Evolutionary conservation across 2,113 vertebrate genomes (phyloP), one percentile per base, ranked within the genome.

Genomic region (Burhinus bistriatus): DNA sequence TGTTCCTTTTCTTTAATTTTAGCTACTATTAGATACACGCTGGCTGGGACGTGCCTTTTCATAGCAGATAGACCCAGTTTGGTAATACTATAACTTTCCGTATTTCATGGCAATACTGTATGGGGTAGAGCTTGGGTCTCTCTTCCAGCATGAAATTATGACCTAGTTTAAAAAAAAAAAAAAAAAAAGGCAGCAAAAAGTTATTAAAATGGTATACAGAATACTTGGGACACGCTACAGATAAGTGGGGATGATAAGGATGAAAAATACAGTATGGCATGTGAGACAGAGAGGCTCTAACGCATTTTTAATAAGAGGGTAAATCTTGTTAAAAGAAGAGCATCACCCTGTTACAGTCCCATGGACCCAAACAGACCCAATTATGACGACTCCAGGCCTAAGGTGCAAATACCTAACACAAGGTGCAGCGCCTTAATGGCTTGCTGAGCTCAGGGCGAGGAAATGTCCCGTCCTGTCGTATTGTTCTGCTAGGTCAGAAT

Each of bases 381-480:
- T 34, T 15, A n/a, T 0, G 14, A 38, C 36, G 25, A 29, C 23
- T 73, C n/a, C 64, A 57, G 52, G 30, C 25, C 34, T 25, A 6
- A 58, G 62, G 22, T 14, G 40, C 23, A 52, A 42, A 29, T 44
- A 59, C 5, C 11, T 22, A 15, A 18, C 21, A 5, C 0, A 1
- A 82, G 14, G 32, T 29, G 21, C 25, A 8, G 54, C 2, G 1
- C 34, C 8, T 30, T 27, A 36, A 40, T 0, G 3, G 12, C 11
- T 71, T 62, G 30, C 29, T 38, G 80, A 58, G 36, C 49, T 83
- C 20, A 1, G 40, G 21, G 14, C 0, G 2, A 72, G 57, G 29
- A 69, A 32, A 34, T 2, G 11, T 49, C 59, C 32, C 1, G 0
- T 72, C 18, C 36, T 13, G 16, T 32, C 7, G 16, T 5, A n/a